phyloP scores from a whole-genome alignment of 2,888 invertebrate genomes.

The Sphaerophoria taeniata region DNA sequence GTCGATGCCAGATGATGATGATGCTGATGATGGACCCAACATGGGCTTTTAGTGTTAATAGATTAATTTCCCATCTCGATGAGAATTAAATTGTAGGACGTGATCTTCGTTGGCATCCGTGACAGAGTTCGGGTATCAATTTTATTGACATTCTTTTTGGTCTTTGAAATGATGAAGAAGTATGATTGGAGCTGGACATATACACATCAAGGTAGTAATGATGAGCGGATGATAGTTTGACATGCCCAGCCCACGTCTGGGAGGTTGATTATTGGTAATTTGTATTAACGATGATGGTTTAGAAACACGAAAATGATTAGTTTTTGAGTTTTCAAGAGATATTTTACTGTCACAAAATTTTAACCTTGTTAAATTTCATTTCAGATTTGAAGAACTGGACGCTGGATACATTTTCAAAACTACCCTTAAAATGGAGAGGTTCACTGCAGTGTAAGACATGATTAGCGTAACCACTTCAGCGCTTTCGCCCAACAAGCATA shows the following conservation, averaged over 20 bases:
- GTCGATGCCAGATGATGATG: conserved; percentile 17
- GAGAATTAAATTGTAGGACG: conserved; percentile 72
- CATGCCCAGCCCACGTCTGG: conserved; percentile 16
- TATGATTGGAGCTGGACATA: conserved; percentile 17
- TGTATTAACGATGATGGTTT: neutral
- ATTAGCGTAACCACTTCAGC: too few relatives aligned
- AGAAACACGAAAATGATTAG: neutral
- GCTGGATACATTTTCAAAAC: too few relatives aligned
- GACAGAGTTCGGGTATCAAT: conserved; percentile 60
- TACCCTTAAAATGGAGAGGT: too few relatives aligned
- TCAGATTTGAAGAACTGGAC: too few relatives aligned
- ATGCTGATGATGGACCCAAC: conserved; percentile 53
- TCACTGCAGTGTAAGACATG: too few relatives aligned
- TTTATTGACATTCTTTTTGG: conserved; percentile 63
- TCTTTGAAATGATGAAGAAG: conserved; percentile 55
- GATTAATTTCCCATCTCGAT: conserved; percentile 66
- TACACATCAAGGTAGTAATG: neutral
- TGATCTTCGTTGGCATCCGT: conserved; percentile 66
- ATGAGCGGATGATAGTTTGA: conserved; percentile 26
- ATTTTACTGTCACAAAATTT: too few relatives aligned
- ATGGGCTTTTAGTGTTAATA: conserved; percentile 73
- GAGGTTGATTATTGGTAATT: conserved; percentile 5
- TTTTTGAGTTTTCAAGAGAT: too few relatives aligned
- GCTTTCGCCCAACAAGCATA: too few relatives aligned
- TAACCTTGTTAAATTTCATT: too few relatives aligned